Evolutionary conservation across 2,888 invertebrate species (phyloP), one percentile per base, ranked within the genome.

Genomic region (Sturmia bella): DNA sequence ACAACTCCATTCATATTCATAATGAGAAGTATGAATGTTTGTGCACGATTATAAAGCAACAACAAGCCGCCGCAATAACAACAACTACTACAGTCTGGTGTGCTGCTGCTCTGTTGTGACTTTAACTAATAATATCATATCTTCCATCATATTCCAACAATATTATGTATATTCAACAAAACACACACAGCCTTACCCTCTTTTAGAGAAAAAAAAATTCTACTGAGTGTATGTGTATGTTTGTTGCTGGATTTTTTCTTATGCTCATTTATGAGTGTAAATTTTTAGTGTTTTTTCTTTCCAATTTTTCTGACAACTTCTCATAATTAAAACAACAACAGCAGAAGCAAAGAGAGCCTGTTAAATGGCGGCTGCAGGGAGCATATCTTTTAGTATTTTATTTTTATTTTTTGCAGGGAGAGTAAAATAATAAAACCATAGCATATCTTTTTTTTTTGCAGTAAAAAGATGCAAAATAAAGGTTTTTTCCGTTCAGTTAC

Each of bases 141-240:
- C 88, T 88, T 87, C 88, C 87, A 88, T 89, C 89, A 89, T 87
- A 88, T 86, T 87, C 86, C 76, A 85, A 85, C 87, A 85, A 84
- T 63, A 41, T 13, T 41, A 50, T 63, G 54, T 41, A 50, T 63
- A 63, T 24, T 41, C 15, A 43, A 12, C 41, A 27, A 15, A 45
- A 48, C 3, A 0, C 39, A 43, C 13, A 11, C n/a, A 45, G n/a
- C 48, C 37, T n/a, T 39, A 43, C 45, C 15, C 5, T 3, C 32
- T 21, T 11, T 32, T 3, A 15, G 13, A 45, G 13, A 4, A 5
- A 11, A 39, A 3, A 0, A 39, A 41, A n/a, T 1, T 59, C 19
- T 24, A 11, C 37, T 17, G n/a, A 61, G 17, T 43, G 13, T 11
- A 2, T 13, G 15, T 19, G 32, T 61, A 6, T 13, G 1, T 32